phyloP scores from a whole-genome alignment of 2,797 vertebrate genomes.

The Scolopax rusticola region DNA sequence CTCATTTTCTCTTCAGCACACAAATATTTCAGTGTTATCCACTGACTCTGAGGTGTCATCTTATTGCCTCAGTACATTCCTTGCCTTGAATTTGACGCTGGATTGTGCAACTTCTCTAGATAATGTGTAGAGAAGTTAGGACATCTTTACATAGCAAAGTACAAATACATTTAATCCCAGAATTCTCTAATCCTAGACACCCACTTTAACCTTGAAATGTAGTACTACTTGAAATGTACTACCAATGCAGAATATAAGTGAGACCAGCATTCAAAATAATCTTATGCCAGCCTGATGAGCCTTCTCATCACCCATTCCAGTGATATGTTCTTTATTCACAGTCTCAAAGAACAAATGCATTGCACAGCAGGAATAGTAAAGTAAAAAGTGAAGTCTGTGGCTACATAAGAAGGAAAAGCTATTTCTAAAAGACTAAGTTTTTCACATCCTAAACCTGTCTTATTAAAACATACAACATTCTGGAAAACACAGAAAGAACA shows the following conservation, averaged over 20 bases:
- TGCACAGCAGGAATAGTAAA: not conserved
- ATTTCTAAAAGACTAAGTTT: not conserved
- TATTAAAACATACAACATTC: not conserved
- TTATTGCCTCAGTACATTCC: not conserved
- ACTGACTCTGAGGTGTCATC: not conserved
- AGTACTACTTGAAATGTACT: no score
- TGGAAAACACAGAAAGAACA: not conserved
- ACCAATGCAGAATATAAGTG: not conserved
- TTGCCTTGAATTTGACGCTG: not conserved
- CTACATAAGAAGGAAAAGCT: not conserved
- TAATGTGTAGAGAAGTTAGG: not conserved
- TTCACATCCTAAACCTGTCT: not conserved
- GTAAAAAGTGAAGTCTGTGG: not conserved
- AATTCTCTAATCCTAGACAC: not conserved
- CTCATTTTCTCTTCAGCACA: not conserved
- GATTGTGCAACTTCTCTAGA: not conserved
- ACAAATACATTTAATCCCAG: not conserved
- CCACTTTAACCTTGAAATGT: not conserved
- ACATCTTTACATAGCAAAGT: not conserved
- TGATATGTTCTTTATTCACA: not conserved
- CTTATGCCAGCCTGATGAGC: not conserved
- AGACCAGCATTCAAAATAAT: not conserved
- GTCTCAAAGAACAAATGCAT: not conserved
- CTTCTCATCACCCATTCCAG: not conserved
- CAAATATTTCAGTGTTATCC: not conserved